Conservation (phyloP, 2,888 invertebrate species). For the Unio delphinus region DNA sequence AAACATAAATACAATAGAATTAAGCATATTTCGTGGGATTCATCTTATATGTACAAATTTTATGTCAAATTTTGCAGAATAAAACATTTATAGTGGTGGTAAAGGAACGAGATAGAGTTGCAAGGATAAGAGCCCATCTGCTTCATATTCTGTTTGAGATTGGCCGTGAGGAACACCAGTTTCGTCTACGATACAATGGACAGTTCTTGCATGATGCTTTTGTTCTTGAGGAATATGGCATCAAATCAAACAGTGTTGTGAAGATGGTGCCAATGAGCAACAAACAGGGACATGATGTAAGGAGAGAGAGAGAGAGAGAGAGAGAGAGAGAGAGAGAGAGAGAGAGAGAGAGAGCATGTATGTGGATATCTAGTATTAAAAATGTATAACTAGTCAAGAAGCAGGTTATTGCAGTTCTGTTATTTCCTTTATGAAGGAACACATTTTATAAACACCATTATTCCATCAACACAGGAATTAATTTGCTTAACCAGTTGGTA, state of each 20-base stretch:
- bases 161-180: conserved; percentile 63
- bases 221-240: conserved; percentile 60
- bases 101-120: conserved; percentile 57
- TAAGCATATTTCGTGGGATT: too few species aligned
- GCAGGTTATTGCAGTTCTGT: too few species aligned
- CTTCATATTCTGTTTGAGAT: conserved; percentile 66
- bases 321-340: conserved; percentile 4
- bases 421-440: too few species aligned
- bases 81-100: conserved; percentile 65
- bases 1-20: too few species aligned
- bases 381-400: too few species aligned
- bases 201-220: conserved; percentile 64
- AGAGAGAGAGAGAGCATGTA: not conserved
- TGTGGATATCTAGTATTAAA: too few species aligned
- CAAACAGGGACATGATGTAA: conserved; percentile 51
- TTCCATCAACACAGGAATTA: too few species aligned
- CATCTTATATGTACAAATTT: too few species aligned
- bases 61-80: conserved; percentile 41
- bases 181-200: conserved; percentile 65
- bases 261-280: conserved; percentile 64
- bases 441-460: too few species aligned
- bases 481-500: too few species aligned
- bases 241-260: conserved; percentile 59
- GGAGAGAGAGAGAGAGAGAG: conserved; percentile 7
- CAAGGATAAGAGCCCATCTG: conserved; percentile 64